Evolutionary conservation across 2,113 vertebrate genomes (phyloP).

Genomic region (Herpailurus yagouaroundi): DNA sequence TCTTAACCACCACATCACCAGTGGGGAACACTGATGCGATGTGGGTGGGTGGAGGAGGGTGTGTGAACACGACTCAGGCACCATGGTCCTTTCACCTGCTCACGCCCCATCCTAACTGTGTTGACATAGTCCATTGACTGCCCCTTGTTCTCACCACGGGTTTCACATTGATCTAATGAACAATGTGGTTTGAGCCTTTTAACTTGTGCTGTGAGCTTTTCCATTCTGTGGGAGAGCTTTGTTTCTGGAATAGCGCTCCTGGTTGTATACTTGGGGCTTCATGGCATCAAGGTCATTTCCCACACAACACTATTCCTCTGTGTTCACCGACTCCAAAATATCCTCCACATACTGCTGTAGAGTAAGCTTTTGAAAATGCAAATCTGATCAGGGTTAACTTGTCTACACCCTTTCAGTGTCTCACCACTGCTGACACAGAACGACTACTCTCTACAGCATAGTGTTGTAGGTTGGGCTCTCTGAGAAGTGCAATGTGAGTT

Average conservation of each 20-base stretch:
- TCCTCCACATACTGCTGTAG: not conserved
- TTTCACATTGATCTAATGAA: not conserved
- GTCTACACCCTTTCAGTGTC: not conserved
- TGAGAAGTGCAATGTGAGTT: not conserved
- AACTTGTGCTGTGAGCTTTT: not conserved
- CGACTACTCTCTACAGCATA: not conserved
- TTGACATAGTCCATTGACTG: not conserved
- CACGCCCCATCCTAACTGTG: not conserved
- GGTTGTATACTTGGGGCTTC: not conserved
- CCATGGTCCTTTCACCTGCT: not conserved
- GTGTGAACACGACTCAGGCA: not conserved
- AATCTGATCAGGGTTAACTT: not conserved
- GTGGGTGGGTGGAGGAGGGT: too few species aligned
- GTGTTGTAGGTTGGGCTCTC: not conserved
- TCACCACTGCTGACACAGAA: not conserved
- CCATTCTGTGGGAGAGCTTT: not conserved
- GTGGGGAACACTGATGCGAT: not conserved
- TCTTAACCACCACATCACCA: not conserved
- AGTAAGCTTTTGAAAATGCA: not conserved
- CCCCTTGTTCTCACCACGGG: not conserved
- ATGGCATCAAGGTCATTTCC: not conserved
- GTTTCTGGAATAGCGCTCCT: not conserved
- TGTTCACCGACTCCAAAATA: not conserved
- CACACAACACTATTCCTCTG: not conserved
- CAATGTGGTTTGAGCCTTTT: not conserved